Base-by-base conservation (phyloP, 2,113 vertebrate species). In the Nannospalax galili region DNA sequence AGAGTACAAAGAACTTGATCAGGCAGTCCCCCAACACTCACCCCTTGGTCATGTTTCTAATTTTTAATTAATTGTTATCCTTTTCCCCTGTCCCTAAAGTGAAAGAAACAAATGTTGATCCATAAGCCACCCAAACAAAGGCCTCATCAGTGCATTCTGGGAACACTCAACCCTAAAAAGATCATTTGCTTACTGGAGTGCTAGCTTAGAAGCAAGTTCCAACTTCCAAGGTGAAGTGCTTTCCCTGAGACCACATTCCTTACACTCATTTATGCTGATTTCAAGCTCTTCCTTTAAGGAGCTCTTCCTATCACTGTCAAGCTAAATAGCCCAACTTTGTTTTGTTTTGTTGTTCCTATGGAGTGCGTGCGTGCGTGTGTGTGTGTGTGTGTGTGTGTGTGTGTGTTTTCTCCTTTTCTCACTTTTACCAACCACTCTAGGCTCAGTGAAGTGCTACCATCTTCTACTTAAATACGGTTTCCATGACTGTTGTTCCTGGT, bases 371-470 rank as follows among this genome's bases (percentile, higher is more conserved):
- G n/a, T n/a, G n/a, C n/a, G n/a, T n/a, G n/a, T n/a, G n/a, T n/a
- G n/a, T n/a, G n/a, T n/a, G n/a, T n/a, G n/a, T n/a, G n/a, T n/a
- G n/a, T n/a, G n/a, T n/a, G n/a, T n/a, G n/a, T n/a, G n/a, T n/a
- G n/a, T n/a, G n/a, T n/a, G n/a, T 58, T 56, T 8, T 45, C 52
- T 80, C 80, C 52, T 65, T 72, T 22, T 84, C 75, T 84, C 60
- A n/a, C 40, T 85, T 95, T 88, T n/a, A 69, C 42, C 58, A 26
- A 5, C 62, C 35, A 62, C 48, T 69, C 93, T 40, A 52, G n/a
- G 70, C 75, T 89, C 77, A 93, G 32, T 94, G 88, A 94, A 90
- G 87, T 30, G 20, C 70, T 88, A 72, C n/a, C 73, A 17, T 84
- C 56, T n/a, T 85, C 67, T 56, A 8, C 15, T 60, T 88, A 92